Evolutionary conservation across 37 sponge, comb jelly and placozoan genomes (phyloP), one percentile per base, ranked within the genome.

Genomic region (Bolinopsis microptera): DNA sequence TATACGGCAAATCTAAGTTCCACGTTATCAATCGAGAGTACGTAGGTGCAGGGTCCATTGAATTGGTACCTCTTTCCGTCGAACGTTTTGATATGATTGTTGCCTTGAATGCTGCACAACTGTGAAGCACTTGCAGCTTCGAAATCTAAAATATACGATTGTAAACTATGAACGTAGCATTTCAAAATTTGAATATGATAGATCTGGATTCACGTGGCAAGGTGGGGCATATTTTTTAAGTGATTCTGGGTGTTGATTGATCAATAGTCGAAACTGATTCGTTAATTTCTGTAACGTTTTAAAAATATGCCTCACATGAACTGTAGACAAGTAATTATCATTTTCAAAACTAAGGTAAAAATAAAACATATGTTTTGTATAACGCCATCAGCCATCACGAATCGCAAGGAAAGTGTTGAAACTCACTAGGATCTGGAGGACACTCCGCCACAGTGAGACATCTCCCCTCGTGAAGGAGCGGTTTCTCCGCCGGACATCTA

Each of bases 361-460:
- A n/a, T n/a, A n/a, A n/a, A n/a, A n/a, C n/a, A n/a, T n/a, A n/a
- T n/a, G n/a, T n/a, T n/a, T n/a, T n/a, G n/a, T n/a, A n/a, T n/a
- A n/a, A n/a, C n/a, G n/a, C n/a, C n/a, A n/a, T n/a, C n/a, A n/a
- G n/a, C n/a, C n/a, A n/a, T n/a, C n/a, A n/a, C n/a, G n/a, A n/a
- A n/a, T n/a, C n/a, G n/a, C n/a, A n/a, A n/a, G n/a, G n/a, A n/a
- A n/a, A n/a, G n/a, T n/a, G n/a, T n/a, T n/a, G n/a, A n/a, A n/a
- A n/a, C 75, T 72, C 3, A 72, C 75, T 72, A n/a, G 75, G 75
- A 72, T 72, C 75, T 23, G 75, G 75, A 28, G 75, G 75, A 28
- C 75, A 72, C 2, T 72, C n/a, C 31, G 13, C 31, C 31, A 72
- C 75, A 3, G 26, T 72, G n/a, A 72, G n/a, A 72, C 75, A 72